Conservation (phyloP, 1,140 invertebrate species). For the Anthonomus grandis region DNA sequence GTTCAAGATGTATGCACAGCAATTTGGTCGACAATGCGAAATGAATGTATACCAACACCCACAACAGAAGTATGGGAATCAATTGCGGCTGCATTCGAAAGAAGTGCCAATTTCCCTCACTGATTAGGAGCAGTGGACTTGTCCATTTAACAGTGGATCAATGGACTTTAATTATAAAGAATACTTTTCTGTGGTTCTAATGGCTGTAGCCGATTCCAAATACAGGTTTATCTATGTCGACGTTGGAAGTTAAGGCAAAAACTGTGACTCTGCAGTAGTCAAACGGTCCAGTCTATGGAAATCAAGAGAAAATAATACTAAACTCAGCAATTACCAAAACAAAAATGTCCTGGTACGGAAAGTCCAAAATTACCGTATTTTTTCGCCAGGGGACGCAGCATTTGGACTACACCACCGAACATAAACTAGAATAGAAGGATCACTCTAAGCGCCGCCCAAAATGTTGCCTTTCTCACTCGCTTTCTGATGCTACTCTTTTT, state of each 20-base stretch:
- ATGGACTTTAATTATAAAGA: slow-evolving; percentile 20
- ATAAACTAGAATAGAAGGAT: no score
- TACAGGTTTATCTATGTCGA: slow-evolving; percentile 46
- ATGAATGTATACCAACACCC: slow-evolving; percentile 11
- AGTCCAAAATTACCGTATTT: slow-evolving; percentile 22
- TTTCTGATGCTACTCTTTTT: no score
- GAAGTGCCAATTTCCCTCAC: slow-evolving; percentile 39
- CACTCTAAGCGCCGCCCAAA: no score
- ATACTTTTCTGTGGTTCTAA: slow-evolving; percentile 46
- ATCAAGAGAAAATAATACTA: slow-evolving; percentile 24
- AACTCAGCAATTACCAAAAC: slow-evolving; percentile 16
- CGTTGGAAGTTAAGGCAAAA: slow-evolving; percentile 45
- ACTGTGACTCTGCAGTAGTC: slow-evolving; percentile 47
- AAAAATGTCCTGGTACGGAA: slow-evolving; percentile 22
- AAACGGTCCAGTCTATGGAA: slow-evolving; percentile 24
- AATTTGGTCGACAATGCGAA: slow-evolving; percentile 11
- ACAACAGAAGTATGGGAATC: slow-evolving; percentile 35
- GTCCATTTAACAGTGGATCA: slow-evolving; percentile 14
- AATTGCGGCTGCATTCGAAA: slow-evolving; percentile 36
- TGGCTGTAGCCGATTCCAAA: slow-evolving; percentile 45
- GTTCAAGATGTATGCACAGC: slow-evolving; percentile 16
- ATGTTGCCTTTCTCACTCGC: no score
- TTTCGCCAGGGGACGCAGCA: no score
- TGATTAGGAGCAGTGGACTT: slow-evolving; percentile 48
- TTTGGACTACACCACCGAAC: no score